Conservation (phyloP, 2,113 vertebrate genomes). For the Etheostoma cragini region DNA sequence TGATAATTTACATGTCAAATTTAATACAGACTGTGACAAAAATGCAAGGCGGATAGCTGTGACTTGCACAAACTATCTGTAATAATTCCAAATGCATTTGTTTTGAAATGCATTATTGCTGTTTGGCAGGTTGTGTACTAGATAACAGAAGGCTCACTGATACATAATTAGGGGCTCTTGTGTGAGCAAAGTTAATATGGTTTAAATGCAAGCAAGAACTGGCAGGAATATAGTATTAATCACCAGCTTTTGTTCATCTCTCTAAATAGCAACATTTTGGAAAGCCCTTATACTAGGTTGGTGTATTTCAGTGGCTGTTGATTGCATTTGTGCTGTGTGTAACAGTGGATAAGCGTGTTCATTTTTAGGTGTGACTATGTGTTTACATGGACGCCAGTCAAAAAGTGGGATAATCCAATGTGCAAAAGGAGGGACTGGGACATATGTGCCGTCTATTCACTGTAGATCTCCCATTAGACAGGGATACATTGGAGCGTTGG, state of each 20-base stretch:
- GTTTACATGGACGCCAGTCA: constrained; percentile 74
- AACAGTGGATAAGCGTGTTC: constrained; percentile 64
- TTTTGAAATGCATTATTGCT: constrained; percentile 76
- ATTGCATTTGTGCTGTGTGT: constrained; percentile 38
- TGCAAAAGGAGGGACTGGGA: constrained; percentile 57
- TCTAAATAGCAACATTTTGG: constrained; percentile 75
- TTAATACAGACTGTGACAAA: constrained; percentile 58
- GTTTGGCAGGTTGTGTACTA: constrained; percentile 71
- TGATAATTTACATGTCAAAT: constrained; percentile 59
- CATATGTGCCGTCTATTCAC: constrained; percentile 55
- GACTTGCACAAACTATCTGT: constrained; percentile 66
- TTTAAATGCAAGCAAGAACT: constrained; percentile 80
- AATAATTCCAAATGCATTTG: constrained; percentile 71
- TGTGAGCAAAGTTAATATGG: constrained; percentile 81
- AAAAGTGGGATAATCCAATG: constrained; percentile 73
- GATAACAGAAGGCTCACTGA: constrained; percentile 73
- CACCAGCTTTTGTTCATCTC: constrained; percentile 75
- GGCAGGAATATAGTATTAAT: constrained; percentile 82
- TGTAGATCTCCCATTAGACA: constrained; percentile 56
- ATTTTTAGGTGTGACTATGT: constrained; percentile 76
- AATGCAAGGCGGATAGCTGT: constrained; percentile 58
- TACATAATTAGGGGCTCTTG: constrained; percentile 77
- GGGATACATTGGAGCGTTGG: constrained; percentile 62
- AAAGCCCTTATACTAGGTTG: constrained; percentile 47
- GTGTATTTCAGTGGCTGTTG: constrained; percentile 46